Evolutionary conservation across 2,113 vertebrate genomes (phyloP).

Genomic region (Ia io): DNA sequence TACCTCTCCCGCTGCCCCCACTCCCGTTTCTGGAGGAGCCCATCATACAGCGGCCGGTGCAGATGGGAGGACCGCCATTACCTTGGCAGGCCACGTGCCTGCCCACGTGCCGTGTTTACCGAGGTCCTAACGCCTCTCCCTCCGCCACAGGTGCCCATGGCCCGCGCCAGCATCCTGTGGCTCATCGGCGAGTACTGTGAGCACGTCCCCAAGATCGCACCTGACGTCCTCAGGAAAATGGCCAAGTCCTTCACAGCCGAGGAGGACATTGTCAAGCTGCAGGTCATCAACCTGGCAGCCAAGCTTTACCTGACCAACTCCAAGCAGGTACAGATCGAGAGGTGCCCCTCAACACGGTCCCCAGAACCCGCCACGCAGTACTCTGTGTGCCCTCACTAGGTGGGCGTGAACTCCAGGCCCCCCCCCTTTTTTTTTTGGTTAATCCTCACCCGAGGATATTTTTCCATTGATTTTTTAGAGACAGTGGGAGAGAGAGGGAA

Average conservation of each 20-base stretch:
- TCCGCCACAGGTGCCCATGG: slow-evolving; percentile 93
- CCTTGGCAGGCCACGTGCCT: neutral
- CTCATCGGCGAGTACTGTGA: slow-evolving; percentile 98
- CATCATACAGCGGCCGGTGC: fast-evolving
- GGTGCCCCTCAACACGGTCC: neutral
- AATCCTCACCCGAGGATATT: no score
- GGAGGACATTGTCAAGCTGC: slow-evolving; percentile 98
- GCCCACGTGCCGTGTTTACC: neutral
- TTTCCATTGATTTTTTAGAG: no score
- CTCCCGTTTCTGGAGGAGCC: neutral
- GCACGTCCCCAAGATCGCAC: slow-evolving; percentile 95
- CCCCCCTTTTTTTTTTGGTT: no score
- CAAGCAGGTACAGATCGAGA: slow-evolving; percentile 83
- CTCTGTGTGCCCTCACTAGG: neutral
- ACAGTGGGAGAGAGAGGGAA: no score
- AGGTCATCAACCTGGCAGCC: slow-evolving; percentile 96
- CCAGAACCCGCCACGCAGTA: neutral
- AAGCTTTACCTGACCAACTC: slow-evolving; percentile 99
- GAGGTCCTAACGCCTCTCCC: neutral
- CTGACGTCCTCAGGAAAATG: slow-evolving; percentile 97
- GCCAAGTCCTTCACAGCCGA: slow-evolving; percentile 97
- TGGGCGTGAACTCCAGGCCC: neutral
- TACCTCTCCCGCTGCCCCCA: neutral
- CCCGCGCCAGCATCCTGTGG: slow-evolving; percentile 98
- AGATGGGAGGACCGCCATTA: neutral